These are phyloP conservation scores for Lasioglossum vierecki DNA, from an alignment of 2,888 invertebrate genomes.

Conservation along the genomic window DNA sequence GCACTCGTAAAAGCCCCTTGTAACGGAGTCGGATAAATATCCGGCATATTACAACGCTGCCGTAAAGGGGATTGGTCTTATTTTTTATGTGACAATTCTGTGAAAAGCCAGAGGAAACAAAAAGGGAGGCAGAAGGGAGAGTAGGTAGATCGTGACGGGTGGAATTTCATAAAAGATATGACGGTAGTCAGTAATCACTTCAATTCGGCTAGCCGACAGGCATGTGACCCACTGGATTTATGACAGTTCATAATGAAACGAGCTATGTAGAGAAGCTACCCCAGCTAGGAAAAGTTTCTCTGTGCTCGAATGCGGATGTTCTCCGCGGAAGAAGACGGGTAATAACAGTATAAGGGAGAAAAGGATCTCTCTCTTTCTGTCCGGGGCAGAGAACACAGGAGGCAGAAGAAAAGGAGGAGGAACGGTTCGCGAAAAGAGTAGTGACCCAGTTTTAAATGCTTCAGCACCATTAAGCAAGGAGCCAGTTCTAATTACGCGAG, in stretches of 20 bases:
- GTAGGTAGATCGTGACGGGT: conserved; percentile 9
- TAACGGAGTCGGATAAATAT: conserved; percentile 2
- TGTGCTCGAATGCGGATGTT: conserved; percentile 50
- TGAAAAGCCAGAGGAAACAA: conserved; percentile 10
- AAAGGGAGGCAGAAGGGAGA: neutral
- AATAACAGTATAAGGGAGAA: conserved; percentile 51
- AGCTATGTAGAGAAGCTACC: conserved; percentile 39
- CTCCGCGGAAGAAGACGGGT: conserved; percentile 43
- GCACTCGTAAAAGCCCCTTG: neutral
- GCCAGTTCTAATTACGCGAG: conserved; percentile 76
- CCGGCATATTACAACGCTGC: neutral
- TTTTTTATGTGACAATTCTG: conserved; percentile 9
- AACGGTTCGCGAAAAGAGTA: conserved; percentile 51
- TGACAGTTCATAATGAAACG: conserved; percentile 70
- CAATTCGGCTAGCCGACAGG: conserved; percentile 57
- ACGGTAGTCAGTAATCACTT: conserved; percentile 56
- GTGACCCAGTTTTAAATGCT: conserved; percentile 76
- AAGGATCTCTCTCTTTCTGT: conserved; percentile 23
- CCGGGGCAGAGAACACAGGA: conserved; percentile 37
- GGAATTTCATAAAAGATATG: conserved; percentile 54
- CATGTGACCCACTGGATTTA: conserved; percentile 64
- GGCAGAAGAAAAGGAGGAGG: conserved; percentile 39
- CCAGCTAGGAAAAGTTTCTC: conserved; percentile 57
- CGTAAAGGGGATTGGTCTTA: conserved; percentile 12
- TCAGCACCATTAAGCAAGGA: conserved; percentile 72